A percentile compares a stretch with the other conserved stretches of the same genome.
These are phyloP conservation scores for Eupithecia exiguata DNA, from an alignment of 2,888 invertebrate species.

Conservation along the genomic window DNA sequence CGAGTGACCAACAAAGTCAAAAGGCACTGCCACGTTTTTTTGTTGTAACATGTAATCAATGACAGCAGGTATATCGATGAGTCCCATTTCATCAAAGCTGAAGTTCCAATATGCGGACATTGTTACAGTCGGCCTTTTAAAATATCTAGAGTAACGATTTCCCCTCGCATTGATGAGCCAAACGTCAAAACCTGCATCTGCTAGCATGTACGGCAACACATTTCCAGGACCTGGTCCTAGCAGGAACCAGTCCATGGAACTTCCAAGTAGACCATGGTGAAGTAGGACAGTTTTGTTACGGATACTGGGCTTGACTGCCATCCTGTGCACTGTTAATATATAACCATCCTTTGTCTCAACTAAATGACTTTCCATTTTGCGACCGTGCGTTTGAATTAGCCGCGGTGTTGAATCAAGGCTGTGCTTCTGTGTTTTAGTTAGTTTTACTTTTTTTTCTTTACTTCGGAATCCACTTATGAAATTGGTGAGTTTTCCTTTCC, in stretches of 20 bases:
- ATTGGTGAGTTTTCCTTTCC: not conserved
- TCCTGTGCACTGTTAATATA: conserved; percentile 63
- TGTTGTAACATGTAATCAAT: conserved; percentile 61
- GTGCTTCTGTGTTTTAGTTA: not conserved
- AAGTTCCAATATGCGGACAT: conserved; percentile 64
- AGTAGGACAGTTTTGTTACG: conserved; percentile 58
- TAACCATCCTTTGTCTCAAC: conserved; percentile 67
- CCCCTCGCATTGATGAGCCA: conserved; percentile 84
- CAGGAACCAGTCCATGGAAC: conserved; percentile 73
- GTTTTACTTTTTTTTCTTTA: not conserved
- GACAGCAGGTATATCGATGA: conserved; percentile 63
- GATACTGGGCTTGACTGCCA: conserved; percentile 30
- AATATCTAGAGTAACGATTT: conserved; percentile 67
- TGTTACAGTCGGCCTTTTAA: conserved; percentile 50
- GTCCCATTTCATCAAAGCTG: conserved; percentile 70
- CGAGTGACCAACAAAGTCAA: conserved; percentile 70
- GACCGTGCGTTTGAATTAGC: conserved; percentile 62
- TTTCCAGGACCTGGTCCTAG: conserved; percentile 57
- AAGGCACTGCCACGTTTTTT: conserved; percentile 53
- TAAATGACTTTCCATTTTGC: conserved; percentile 61
- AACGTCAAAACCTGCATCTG: conserved; percentile 83
- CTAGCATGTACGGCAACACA: conserved; percentile 74
- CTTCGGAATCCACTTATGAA: not conserved
- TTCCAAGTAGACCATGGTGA: conserved; percentile 71
- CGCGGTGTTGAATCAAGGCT: conserved; percentile 51